A percentile compares a stretch with the other conserved stretches of the same genome.
Evolutionary conservation across 1,140 invertebrate species (phyloP).

Genomic region (Atta cephalotes): DNA sequence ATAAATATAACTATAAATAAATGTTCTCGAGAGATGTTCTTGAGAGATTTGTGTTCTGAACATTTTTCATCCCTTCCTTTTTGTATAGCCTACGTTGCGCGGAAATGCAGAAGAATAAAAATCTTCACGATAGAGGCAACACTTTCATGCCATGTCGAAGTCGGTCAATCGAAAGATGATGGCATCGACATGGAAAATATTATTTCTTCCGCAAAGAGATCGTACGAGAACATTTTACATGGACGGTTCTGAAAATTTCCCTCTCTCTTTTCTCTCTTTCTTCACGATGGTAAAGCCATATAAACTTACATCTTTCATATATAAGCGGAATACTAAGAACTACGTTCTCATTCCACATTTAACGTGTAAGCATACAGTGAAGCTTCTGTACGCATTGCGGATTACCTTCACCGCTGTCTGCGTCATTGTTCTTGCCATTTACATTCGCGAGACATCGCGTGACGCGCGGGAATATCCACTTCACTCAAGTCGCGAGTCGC

Average conservation of each 20-base stretch:
- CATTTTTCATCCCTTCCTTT: neutral
- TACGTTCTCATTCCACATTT: neutral
- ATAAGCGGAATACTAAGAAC: constrained; percentile 18
- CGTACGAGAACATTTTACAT: constrained; percentile 27
- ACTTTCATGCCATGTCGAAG: constrained; percentile 29
- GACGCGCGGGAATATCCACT: constrained; percentile 29
- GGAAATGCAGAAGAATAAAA: constrained; percentile 14
- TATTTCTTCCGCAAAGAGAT: constrained; percentile 35
- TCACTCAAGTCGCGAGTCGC: constrained; percentile 23
- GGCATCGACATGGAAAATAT: constrained; percentile 37
- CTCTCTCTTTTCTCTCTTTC: neutral
- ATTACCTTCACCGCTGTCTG: constrained; percentile 24
- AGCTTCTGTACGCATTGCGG: constrained; percentile 21
- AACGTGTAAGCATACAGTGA: constrained; percentile 2
- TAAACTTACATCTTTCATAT: neutral
- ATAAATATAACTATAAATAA: neutral
- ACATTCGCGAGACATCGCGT: constrained; percentile 35
- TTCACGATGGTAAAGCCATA: neutral
- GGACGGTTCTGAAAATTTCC: neutral
- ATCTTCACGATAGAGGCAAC: neutral
- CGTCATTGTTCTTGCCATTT: constrained; percentile 36
- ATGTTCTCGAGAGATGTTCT: neutral
- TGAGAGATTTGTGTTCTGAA: neutral
- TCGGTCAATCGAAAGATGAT: constrained; percentile 36
- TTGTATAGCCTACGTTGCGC: neutral